These are phyloP conservation scores for Podilymbus podiceps DNA, from an alignment of 2,113 vertebrate species.

Conservation along the genomic window DNA sequence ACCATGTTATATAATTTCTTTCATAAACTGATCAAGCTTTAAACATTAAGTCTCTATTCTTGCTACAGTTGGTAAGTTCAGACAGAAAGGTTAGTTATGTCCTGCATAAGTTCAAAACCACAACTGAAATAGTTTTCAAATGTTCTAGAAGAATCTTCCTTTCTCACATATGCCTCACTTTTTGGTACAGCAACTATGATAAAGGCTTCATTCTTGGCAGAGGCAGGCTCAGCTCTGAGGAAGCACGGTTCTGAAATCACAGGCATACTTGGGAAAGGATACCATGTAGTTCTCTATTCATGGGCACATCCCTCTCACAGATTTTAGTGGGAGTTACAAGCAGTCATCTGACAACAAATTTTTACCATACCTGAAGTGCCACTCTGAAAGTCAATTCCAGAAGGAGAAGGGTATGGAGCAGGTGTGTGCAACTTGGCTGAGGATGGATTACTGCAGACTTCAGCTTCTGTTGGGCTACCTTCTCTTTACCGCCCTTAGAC, in stretches of 20 bases:
- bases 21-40: slow-evolving; percentile 29
- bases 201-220: neutral
- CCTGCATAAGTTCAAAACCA: neutral
- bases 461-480: neutral
- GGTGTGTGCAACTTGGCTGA: neutral
- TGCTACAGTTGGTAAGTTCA: neutral
- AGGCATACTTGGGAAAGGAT: neutral
- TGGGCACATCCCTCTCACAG: neutral
- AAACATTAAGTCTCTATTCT: neutral
- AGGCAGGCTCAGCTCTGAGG: neutral
- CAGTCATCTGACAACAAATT: slow-evolving; percentile 11
- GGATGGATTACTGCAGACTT: neutral
- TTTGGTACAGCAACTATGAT: neutral
- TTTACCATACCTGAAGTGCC: slow-evolving; percentile 11
- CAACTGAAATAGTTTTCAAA: neutral
- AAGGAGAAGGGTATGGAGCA: neutral
- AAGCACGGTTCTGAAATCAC: neutral
- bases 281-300: neutral
- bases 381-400: neutral
- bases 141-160: neutral
- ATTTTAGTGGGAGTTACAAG: neutral
- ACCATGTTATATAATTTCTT: slow-evolving; percentile 23
- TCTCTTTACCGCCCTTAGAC: neutral
- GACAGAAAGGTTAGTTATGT: neutral
- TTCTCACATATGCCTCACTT: neutral